Evolutionary conservation across 2,797 vertebrate species (phyloP), one percentile per base, ranked within the genome.

Genomic region (Amblyopsis hoosieri): DNA sequence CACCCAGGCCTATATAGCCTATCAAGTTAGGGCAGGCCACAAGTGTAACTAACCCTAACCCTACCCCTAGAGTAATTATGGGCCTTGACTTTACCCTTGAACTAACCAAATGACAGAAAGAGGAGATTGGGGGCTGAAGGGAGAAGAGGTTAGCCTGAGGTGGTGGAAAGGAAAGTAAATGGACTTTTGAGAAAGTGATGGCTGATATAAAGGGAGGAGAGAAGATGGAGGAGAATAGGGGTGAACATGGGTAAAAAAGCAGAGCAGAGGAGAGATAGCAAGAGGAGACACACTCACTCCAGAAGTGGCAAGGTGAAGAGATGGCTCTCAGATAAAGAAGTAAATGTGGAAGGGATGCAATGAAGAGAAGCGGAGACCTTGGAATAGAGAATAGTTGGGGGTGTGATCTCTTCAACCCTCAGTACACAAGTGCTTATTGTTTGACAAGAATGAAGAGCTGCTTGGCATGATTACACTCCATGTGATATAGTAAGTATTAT

Each of bases 291-390:
- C 47, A 14, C 12, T 12, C 12, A 48, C 12, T 48, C 47, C 47
- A 14, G 12, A 11, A 56, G 23, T 45, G 31, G 33, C 45, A 57
- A 11, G 14, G 14, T 29, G 54, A 62, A 31, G 58, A 67, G 69
- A 66, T 50, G 19, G 37, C 37, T 65, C 45, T 3, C 57, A 65
- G 60, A 67, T 62, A 64, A 69, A 29, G 2, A 9, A 53, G 17
- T 50, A 52, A 46, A 51, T 54, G 62, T 53, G 53, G 17, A 14
- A 4, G 49, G 42, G 4, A 45, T 0, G 12, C 10, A 10, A 23
- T 4, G 46, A 62, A 59, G 51, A 14, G 46, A 60, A 66, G 37
- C 52, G 10, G 9, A 70, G 49, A 51, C 45, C 12, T 31, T 51
- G 47, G 57, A 45, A 52, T 49, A 52, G 46, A 31, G 19, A 46